Conservation (phyloP, 2,888 invertebrate genomes). For the Lochmaea capreae region DNA sequence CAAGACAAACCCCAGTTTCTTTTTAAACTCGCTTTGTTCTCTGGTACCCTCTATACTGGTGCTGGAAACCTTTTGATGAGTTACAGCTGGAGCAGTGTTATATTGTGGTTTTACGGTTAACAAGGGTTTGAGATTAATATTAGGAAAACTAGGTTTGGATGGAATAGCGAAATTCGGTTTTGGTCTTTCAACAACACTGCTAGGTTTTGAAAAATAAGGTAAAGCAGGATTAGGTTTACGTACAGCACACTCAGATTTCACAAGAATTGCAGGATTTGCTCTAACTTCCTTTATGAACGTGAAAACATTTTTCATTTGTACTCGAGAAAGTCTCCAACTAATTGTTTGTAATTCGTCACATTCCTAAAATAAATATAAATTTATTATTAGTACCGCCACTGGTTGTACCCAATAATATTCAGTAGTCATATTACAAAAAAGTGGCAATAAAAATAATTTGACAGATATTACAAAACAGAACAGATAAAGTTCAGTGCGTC, state of each 20-base stretch:
- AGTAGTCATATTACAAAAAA: no score
- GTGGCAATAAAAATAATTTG: no score
- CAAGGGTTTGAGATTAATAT: neutral
- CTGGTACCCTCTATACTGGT: neutral
- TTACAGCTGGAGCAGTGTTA: neutral
- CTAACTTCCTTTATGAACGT: slow-evolving; percentile 38
- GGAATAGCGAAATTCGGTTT: neutral
- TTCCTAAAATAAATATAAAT: slow-evolving; percentile 35
- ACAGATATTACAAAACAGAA: no score
- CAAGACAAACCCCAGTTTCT: slow-evolving; percentile 9
- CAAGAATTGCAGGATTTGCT: slow-evolving; percentile 34
- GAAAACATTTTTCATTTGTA: slow-evolving; percentile 32
- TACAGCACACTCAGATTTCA: neutral
- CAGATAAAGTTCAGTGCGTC: no score
- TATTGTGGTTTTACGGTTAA: neutral
- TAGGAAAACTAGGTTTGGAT: slow-evolving; percentile 14
- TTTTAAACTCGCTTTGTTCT: slow-evolving; percentile 13
- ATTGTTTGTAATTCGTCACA: slow-evolving; percentile 42
- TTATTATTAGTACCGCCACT: slow-evolving; percentile 11
- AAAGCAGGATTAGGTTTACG: slow-evolving; percentile 10
- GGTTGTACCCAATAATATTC: no score
- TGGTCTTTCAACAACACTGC: neutral
- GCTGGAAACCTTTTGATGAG: neutral
- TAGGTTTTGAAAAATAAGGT: slow-evolving; percentile 7
- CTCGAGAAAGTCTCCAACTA: slow-evolving; percentile 37